Percentiles rank a stretch among this genome's conserved stretches.
Conservation (phyloP, 1,140 invertebrate genomes). For the Ooceraea biroi region DNA sequence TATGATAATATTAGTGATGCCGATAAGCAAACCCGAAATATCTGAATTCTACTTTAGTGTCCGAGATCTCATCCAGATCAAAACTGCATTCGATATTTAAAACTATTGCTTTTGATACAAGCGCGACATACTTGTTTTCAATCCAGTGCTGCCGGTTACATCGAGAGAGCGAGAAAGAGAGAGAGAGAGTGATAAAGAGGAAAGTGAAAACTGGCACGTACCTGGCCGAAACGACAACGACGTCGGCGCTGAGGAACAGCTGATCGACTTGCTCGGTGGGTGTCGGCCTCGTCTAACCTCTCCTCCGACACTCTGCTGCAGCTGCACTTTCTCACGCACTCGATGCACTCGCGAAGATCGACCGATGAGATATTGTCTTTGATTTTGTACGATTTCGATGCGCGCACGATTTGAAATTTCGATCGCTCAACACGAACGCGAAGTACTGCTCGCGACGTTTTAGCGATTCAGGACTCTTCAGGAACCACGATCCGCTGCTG, state of each 20-base stretch:
- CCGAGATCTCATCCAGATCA: no score
- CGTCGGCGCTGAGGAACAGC: constrained; percentile 70
- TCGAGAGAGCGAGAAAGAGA: no score
- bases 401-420: neutral
- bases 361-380: neutral
- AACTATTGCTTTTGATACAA: no score
- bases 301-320: constrained; percentile 2
- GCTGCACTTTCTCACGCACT: constrained; percentile 55
- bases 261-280: constrained; percentile 70
- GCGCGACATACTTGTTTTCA: neutral
- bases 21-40: no score
- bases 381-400: neutral
- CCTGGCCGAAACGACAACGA: constrained; percentile 62
- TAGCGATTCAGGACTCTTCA: neutral
- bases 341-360: constrained; percentile 20
- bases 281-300: constrained; percentile 71
- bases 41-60: no score
- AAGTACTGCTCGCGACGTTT: neutral
- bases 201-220: constrained; percentile 60
- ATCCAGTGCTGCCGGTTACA: neutral
- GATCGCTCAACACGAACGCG: neutral
- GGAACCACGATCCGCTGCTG: neutral
- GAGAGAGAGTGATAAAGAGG: neutral
- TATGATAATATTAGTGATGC: no score
- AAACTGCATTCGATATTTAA: neutral